Base-by-base conservation (phyloP, 2,797 vertebrate genomes). In the Urocyon cinereoargenteus region DNA sequence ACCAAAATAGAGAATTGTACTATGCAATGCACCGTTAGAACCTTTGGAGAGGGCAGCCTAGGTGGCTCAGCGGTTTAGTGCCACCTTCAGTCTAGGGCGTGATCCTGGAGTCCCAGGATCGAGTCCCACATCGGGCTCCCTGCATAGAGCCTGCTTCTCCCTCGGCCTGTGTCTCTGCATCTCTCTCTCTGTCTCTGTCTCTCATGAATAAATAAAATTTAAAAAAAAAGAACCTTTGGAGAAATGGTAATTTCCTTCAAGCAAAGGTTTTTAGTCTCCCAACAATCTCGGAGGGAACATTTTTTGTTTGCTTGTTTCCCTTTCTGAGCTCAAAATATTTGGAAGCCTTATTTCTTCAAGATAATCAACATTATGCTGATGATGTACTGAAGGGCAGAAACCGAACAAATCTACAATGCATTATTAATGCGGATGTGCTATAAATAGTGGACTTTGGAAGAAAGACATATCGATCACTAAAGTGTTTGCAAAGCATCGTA, bases 271-370 rank as follows among this genome's bases (percentile, higher is more conserved):
- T 81, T 34, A 51, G 24, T 26, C 45, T 92, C 85, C 36, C 73
- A 85, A 66, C 40, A 57, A 75, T 61, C 57, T 21, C n/a, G 14
- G 36, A 64, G 59, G 53, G 36, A 59, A 0, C 64, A 31, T 61
- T 82, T 78, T 84, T 34, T 89, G 31, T 86, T 64, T 90, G 45
- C 24, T 73, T 82, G 6, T 91, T 87, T 87, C 81, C 61, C 93
- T 75, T 78, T 92, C 85, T 87, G 66, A 53, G 64, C 26, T 90
- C 79, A 94, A 59, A 89, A 95, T 77, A 86, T 91, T 36, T 91
- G 24, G 18, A 95, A 81, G 64, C 62, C 4, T 40, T 66, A 73
- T 87, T 89, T 92, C 86, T 92, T 94, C 57, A 96, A 81, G 93
- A 86, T 26, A 85, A 79, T 64, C 61, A 78, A 57, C 55, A 61